Percentiles rank a stretch among this genome's conserved stretches.
phyloP scores from a whole-genome alignment of 1,140 invertebrate genomes.

The Dendroctonus valens region DNA sequence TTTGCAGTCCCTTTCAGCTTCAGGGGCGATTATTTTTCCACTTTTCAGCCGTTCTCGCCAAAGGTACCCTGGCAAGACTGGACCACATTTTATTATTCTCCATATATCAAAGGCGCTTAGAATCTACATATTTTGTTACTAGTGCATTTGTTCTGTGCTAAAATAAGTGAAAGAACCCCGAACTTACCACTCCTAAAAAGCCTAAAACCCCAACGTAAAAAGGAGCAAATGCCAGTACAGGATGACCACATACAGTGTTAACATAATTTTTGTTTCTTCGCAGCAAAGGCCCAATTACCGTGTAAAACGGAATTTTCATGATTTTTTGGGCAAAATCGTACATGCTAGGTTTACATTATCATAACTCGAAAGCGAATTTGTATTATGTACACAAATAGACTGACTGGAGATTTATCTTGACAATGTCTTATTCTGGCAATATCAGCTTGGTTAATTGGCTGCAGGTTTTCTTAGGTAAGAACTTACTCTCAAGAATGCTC shows the following conservation, averaged over 20 bases:
- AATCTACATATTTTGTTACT: slow-evolving; percentile 35
- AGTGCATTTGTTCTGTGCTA: not conserved
- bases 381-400: not conserved
- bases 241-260: slow-evolving; percentile 37
- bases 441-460: too few relatives aligned
- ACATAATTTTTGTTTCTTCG: slow-evolving; percentile 36
- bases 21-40: slow-evolving; percentile 37
- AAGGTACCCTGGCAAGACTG: slow-evolving; percentile 40
- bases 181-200: slow-evolving; percentile 41
- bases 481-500: too few relatives aligned
- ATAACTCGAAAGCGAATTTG: not conserved
- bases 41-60: slow-evolving; percentile 38
- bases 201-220: slow-evolving; percentile 40
- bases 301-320: slow-evolving; percentile 44
- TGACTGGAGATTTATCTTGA: slow-evolving; percentile 14
- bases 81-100: slow-evolving; percentile 42
- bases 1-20: slow-evolving; percentile 44
- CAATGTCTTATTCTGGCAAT: not conserved
- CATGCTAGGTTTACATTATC: slow-evolving; percentile 8
- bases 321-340: slow-evolving; percentile 1
- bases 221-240: slow-evolving; percentile 33
- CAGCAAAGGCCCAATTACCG: slow-evolving; percentile 37
- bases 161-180: not conserved
- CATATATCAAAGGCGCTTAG: slow-evolving; percentile 44
- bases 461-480: too few relatives aligned